phyloP scores from a whole-genome alignment of 1,140 invertebrate species.

The Calephelis nemesis region DNA sequence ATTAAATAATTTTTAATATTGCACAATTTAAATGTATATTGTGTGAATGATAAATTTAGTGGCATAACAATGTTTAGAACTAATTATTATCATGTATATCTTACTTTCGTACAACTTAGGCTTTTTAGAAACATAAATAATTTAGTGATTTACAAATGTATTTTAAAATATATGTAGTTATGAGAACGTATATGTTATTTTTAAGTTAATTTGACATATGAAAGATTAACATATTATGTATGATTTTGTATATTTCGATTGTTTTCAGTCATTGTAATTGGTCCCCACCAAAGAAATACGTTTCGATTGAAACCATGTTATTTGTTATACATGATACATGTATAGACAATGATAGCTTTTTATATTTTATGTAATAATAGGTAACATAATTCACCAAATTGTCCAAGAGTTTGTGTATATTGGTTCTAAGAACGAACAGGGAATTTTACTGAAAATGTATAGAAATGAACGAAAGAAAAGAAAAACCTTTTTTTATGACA shows the following conservation, averaged over 20 bases:
- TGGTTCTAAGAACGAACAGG: too few relatives aligned
- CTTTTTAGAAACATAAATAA: neutral
- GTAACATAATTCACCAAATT: neutral
- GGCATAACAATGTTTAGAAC: neutral
- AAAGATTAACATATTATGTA: neutral
- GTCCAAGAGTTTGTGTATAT: too few relatives aligned
- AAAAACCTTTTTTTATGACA: too few relatives aligned
- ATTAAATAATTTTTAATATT: too few relatives aligned
- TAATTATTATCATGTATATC: neutral
- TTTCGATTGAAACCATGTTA: slow-evolving; percentile 13
- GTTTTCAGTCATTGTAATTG: slow-evolving; percentile 12
- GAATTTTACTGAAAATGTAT: too few relatives aligned
- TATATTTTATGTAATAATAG: neutral
- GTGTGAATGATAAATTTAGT: neutral
- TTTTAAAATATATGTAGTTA: neutral
- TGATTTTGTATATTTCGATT: slow-evolving; percentile 4
- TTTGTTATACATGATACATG: slow-evolving; percentile 4
- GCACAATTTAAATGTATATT: neutral
- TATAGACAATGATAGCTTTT: neutral
- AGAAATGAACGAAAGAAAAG: too few relatives aligned
- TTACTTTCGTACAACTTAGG: neutral
- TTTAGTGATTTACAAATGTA: slow-evolving; percentile 1
- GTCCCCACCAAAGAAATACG: slow-evolving; percentile 14
- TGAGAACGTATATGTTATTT: neutral
- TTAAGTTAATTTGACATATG: neutral